A percentile compares a stretch with the other conserved stretches of the same genome.
Conservation (phyloP, 2,113 vertebrate genomes). For the Pogonocichla stellata region DNA sequence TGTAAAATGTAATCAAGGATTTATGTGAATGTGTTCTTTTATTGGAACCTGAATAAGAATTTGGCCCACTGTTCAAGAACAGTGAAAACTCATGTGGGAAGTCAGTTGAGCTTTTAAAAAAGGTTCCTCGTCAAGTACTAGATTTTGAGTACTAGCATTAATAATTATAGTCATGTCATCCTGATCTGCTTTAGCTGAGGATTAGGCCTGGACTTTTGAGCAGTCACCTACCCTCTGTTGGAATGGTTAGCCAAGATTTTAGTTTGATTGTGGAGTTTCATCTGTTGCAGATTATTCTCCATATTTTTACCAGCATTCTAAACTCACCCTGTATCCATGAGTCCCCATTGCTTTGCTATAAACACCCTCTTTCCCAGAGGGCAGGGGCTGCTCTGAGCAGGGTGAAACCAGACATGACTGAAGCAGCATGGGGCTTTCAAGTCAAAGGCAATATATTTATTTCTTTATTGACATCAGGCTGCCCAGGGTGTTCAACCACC, state of each 20-base stretch:
- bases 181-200: background rate
- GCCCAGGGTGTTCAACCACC: background rate
- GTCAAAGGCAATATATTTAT: background rate
- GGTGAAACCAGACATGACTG: background rate
- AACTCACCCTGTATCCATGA: background rate
- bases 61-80: background rate
- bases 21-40: background rate
- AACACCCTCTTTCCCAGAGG: background rate
- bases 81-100: constrained; percentile 8
- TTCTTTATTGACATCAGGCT: background rate
- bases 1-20: background rate
- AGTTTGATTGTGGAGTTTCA: background rate
- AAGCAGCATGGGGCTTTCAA: background rate
- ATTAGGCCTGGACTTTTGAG: background rate
- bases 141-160: background rate
- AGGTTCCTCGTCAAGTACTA: background rate
- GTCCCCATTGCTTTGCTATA: background rate
- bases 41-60: background rate
- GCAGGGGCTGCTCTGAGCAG: background rate
- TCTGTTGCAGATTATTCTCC: background rate
- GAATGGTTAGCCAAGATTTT: background rate
- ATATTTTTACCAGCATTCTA: background rate
- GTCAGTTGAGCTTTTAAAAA: background rate
- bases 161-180: background rate
- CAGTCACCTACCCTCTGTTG: background rate